These are phyloP conservation scores for Muscicapa comitata DNA, from an alignment of 2,797 vertebrate species.

Conservation along the genomic window DNA sequence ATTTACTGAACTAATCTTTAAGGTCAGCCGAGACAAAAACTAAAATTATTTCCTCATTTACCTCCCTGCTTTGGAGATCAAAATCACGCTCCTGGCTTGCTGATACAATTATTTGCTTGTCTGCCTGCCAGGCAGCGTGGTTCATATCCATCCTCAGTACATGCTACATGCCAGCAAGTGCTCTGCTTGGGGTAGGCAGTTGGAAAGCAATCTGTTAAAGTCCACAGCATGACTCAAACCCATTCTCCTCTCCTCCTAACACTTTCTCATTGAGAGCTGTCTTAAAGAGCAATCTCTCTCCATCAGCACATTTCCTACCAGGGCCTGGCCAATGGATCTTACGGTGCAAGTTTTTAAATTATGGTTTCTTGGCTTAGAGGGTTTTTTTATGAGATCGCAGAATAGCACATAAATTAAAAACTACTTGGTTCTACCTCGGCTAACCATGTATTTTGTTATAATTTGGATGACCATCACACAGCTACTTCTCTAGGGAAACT, in stretches of 20 bases:
- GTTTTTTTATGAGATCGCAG: background rate
- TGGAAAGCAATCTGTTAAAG: slow-evolving; percentile 51
- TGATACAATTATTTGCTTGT: slow-evolving; percentile 38
- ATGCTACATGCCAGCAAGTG: background rate
- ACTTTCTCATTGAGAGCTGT: background rate
- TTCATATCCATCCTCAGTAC: slow-evolving; percentile 23
- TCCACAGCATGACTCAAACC: slow-evolving; percentile 11
- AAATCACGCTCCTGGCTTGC: background rate
- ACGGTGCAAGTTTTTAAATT: background rate
- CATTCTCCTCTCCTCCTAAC: background rate
- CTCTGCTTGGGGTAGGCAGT: background rate
- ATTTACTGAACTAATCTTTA: background rate
- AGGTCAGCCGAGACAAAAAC: background rate
- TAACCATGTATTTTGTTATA: background rate
- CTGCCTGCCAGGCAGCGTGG: slow-evolving; percentile 4
- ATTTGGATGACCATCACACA: background rate
- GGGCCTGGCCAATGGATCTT: background rate
- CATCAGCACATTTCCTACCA: background rate
- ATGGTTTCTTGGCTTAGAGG: background rate
- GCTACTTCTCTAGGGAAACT: background rate
- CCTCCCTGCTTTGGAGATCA: background rate
- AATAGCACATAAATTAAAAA: background rate
- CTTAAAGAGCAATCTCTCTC: slow-evolving; percentile 16
- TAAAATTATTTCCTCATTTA: slow-evolving; percentile 33
- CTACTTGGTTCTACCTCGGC: background rate